These are phyloP conservation scores for Drosophila diplacantha DNA, from an alignment of 2,888 invertebrate species.

Conservation along the genomic window DNA sequence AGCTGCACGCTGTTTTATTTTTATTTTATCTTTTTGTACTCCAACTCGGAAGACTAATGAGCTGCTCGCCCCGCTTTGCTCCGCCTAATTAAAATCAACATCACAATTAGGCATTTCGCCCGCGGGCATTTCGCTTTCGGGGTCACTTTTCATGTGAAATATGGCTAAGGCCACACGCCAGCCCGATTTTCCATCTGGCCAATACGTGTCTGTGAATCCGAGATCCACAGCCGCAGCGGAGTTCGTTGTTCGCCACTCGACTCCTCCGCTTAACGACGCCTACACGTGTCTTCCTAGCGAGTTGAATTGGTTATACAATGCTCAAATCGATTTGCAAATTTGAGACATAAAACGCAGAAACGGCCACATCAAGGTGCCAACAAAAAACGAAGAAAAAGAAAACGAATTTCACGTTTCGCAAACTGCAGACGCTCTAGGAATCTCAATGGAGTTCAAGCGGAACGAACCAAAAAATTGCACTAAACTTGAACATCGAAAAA, in stretches of 20 bases:
- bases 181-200: conserved; percentile 6
- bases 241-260: conserved; percentile 16
- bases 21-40: background rate
- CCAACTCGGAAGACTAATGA: conserved; percentile 31
- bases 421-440: conserved; percentile 21
- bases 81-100: conserved; percentile 38
- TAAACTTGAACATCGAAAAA: background rate
- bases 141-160: conserved; percentile 32
- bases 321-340: conserved; percentile 56
- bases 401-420: conserved; percentile 1
- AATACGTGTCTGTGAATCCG: conserved; percentile 53
- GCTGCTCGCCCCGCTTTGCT: conserved; percentile 12
- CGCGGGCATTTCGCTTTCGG: conserved; percentile 27
- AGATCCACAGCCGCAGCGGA: conserved; percentile 28
- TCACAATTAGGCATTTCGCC: conserved; percentile 41
- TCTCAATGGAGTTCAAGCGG: conserved; percentile 11
- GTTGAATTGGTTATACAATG: conserved; percentile 55
- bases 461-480: conserved; percentile 4
- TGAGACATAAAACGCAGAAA: conserved; percentile 37
- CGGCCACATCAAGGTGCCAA: conserved; percentile 18
- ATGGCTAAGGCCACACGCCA: conserved; percentile 11
- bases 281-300: conserved; percentile 56
- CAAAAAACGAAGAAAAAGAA: conserved; percentile 7
- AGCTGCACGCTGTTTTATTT: conserved; percentile 46
- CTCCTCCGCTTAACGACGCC: conserved; percentile 41